Conservation (phyloP, 2,888 invertebrate species). For the Listrodromus nycthemerus region DNA sequence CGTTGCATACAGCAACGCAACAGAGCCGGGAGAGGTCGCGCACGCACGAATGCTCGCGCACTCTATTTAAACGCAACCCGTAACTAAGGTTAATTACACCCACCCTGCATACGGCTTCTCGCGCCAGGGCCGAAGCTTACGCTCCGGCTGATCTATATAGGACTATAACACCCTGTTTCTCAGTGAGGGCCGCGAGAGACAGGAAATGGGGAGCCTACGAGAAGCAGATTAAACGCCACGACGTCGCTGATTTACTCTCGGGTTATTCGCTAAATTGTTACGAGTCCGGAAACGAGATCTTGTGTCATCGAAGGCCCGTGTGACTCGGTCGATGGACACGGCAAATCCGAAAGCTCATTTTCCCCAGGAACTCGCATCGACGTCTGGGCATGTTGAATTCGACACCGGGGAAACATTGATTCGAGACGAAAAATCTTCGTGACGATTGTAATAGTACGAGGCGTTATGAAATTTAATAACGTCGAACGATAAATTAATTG, state of each 20-base stretch:
- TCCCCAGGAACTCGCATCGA: slow-evolving; percentile 1
- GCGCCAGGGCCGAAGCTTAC: slow-evolving; percentile 18
- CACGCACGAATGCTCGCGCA: slow-evolving; percentile 62
- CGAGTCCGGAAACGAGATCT: slow-evolving; percentile 69
- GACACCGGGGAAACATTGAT: neutral
- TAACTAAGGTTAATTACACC: slow-evolving; percentile 70
- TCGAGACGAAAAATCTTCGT: neutral
- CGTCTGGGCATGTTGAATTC: neutral
- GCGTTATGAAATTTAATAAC: no score
- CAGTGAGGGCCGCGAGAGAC: slow-evolving; percentile 38
- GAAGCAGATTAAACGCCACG: slow-evolving; percentile 70
- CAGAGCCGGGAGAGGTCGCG: slow-evolving; percentile 10
- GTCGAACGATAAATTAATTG: neutral
- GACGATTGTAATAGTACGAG: neutral
- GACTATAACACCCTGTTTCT: slow-evolving; percentile 31
- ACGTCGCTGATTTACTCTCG: slow-evolving; percentile 69
- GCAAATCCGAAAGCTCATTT: slow-evolving; percentile 21
- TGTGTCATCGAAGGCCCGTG: slow-evolving; percentile 66
- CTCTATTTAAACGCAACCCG: slow-evolving; percentile 65
- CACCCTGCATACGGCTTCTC: slow-evolving; percentile 43
- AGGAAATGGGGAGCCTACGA: slow-evolving; percentile 63
- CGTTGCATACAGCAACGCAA: slow-evolving; percentile 15
- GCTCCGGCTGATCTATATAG: no score
- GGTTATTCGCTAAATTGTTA: slow-evolving; percentile 71
- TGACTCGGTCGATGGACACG: neutral